phyloP scores from a whole-genome alignment of 2,888 invertebrate species.

The Eudemis profundana region DNA sequence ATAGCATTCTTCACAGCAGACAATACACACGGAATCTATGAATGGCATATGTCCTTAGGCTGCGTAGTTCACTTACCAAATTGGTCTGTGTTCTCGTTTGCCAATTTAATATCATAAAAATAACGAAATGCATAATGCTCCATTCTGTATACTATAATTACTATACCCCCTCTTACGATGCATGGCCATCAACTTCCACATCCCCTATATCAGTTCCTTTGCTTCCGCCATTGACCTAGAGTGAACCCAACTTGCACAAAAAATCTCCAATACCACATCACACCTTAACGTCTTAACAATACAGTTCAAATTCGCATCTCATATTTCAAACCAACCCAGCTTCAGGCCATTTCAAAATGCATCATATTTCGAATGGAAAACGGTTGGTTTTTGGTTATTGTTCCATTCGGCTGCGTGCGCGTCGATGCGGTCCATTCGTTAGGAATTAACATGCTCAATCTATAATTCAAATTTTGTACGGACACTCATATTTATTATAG shows the following conservation, averaged over 20 bases:
- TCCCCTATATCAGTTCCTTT: conserved; percentile 1
- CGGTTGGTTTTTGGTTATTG: conserved; percentile 39
- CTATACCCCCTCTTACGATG: neutral
- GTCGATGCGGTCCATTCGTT: conserved; percentile 50
- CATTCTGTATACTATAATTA: neutral
- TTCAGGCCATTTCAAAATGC: neutral
- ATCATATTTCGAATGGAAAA: neutral
- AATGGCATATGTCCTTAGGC: too few relatives aligned
- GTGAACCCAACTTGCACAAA: conserved; percentile 43
- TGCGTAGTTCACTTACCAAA: too few relatives aligned
- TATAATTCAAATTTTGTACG: conserved; percentile 47
- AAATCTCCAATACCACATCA: neutral
- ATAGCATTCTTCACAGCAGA: too few relatives aligned
- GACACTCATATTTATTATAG: conserved; percentile 19
- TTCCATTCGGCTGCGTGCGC: conserved; percentile 49
- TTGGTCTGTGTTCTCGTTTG: too few relatives aligned
- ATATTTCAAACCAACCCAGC: neutral
- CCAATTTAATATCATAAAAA: too few relatives aligned
- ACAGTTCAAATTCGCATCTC: conserved; percentile 10
- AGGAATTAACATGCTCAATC: conserved; percentile 49
- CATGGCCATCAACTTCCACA: conserved; percentile 12
- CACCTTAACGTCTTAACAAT: conserved; percentile 6
- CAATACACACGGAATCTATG: too few relatives aligned
- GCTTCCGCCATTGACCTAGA: conserved; percentile 42
- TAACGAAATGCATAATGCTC: too few relatives aligned